Percentiles rank a stretch among this genome's conserved stretches.
Conservation (phyloP, 2,888 invertebrate species). For the Amiota mariae region DNA sequence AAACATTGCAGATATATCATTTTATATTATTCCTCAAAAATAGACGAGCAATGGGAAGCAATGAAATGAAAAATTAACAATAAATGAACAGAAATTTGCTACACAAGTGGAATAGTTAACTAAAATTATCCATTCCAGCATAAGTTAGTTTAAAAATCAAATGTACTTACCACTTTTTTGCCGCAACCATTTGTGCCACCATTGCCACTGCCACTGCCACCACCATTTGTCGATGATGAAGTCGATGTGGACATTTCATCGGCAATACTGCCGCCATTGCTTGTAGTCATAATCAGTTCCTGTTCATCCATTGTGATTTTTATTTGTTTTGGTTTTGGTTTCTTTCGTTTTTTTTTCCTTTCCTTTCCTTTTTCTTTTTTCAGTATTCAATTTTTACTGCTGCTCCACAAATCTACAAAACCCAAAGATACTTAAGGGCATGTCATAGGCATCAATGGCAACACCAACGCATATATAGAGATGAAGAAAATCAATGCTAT, state of each 20-base stretch:
- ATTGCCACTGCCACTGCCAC: constrained; percentile 47
- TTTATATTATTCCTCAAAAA: no score
- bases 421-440: constrained; percentile 24
- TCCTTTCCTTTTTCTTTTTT: constrained; percentile 32
- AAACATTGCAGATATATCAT: no score
- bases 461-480: not conserved
- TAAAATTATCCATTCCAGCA: not conserved
- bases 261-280: constrained; percentile 49
- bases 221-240: constrained; percentile 62
- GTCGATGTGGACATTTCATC: constrained; percentile 67
- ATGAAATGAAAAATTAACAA: no score
- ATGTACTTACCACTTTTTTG: constrained; percentile 63
- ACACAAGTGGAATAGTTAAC: not conserved
- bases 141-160: not conserved
- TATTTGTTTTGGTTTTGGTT: constrained; percentile 24
- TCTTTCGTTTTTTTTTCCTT: constrained; percentile 24
- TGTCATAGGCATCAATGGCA: constrained; percentile 39
- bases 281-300: not conserved
- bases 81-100: no score
- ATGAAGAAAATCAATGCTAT: no score
- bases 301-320: constrained; percentile 38
- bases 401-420: not conserved
- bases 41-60: no score
- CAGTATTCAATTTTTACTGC: constrained; percentile 4
- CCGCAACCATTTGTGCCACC: constrained; percentile 54